phyloP scores from a whole-genome alignment of 2,113 vertebrate genomes.

The Entomyzon cyanotis region DNA sequence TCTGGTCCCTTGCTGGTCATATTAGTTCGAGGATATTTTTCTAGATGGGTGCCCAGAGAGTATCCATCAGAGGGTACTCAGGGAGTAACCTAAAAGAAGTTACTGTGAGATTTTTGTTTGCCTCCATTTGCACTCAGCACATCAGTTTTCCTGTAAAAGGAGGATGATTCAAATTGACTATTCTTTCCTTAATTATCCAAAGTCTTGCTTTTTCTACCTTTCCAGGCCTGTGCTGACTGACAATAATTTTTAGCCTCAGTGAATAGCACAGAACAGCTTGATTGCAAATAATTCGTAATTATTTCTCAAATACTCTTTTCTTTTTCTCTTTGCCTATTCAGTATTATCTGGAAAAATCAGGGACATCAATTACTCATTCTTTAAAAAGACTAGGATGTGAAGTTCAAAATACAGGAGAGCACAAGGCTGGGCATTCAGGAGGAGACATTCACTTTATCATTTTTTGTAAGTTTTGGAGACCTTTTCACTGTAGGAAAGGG shows the following conservation, averaged over 20 bases:
- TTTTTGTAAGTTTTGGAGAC: constrained; percentile 1
- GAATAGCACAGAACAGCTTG: background rate
- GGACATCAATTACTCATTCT: background rate
- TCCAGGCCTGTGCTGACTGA: background rate
- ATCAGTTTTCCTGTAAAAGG: background rate
- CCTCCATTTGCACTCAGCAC: background rate
- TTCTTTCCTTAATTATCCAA: background rate
- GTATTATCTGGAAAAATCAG: background rate
- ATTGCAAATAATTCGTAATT: constrained; percentile 17
- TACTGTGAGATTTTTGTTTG: background rate
- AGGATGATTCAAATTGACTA: background rate
- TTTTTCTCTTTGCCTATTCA: background rate
- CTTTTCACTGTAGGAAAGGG: background rate
- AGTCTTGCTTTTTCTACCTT: background rate
- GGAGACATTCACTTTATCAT: constrained; percentile 1
- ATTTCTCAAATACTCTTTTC: background rate
- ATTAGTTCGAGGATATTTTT: background rate
- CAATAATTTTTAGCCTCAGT: background rate
- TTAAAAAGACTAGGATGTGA: constrained; percentile 27
- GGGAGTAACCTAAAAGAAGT: background rate
- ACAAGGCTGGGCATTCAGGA: background rate
- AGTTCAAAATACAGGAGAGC: constrained; percentile 3
- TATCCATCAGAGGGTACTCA: background rate
- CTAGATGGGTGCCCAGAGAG: background rate
- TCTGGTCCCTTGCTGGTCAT: background rate